These are phyloP conservation scores for Eurosta solidaginis DNA, from an alignment of 1,140 invertebrate genomes.

Conservation along the genomic window DNA sequence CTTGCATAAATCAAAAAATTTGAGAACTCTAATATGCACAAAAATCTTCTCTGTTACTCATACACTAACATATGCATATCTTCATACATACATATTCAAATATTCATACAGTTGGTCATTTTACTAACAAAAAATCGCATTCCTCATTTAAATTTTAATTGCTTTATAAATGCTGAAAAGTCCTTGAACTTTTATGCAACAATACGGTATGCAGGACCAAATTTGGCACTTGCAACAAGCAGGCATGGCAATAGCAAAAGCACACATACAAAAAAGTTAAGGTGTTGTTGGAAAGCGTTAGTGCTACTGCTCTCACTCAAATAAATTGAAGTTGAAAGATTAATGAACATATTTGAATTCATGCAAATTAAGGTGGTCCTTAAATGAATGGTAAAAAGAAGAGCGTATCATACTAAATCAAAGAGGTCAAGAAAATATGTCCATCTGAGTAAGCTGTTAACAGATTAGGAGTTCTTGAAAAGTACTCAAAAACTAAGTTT, in stretches of 20 bases:
- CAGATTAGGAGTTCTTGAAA: too few species aligned
- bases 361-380: too few species aligned
- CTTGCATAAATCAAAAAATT: too few species aligned
- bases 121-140: background rate
- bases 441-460: too few species aligned
- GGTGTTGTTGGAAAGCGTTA: background rate
- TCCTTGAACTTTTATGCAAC: constrained; percentile 53
- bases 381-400: too few species aligned
- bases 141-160: constrained; percentile 60
- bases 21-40: too few species aligned
- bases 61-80: too few species aligned
- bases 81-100: too few species aligned
- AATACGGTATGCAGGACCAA: background rate
- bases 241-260: background rate
- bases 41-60: too few species aligned
- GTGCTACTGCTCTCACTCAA: background rate
- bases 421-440: too few species aligned
- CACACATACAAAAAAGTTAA: background rate
- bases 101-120: background rate
- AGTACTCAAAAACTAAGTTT: too few species aligned
- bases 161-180: constrained; percentile 60
- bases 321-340: background rate
- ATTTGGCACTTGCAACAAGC: background rate
- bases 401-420: too few species aligned
- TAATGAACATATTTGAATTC: background rate